These are phyloP conservation scores for Tortricodes alternella DNA, from an alignment of 2,888 invertebrate species.

Conservation along the genomic window DNA sequence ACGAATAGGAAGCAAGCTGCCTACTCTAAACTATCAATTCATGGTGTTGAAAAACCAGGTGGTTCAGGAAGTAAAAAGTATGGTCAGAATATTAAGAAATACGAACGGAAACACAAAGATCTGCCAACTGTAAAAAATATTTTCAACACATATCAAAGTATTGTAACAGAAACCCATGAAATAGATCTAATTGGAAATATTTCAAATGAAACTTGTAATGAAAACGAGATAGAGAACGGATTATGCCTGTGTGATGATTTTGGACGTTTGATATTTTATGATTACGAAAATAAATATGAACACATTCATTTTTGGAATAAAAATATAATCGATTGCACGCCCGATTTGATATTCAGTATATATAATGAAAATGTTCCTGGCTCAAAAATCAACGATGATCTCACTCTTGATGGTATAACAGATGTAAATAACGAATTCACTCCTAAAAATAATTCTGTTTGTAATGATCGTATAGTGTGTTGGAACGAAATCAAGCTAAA, in stretches of 20 bases:
- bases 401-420: not conserved
- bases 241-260: constrained; percentile 69
- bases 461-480: not conserved
- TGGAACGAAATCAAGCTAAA: constrained; percentile 6
- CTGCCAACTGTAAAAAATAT: not conserved
- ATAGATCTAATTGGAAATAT: not conserved
- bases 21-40: constrained; percentile 57
- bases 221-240: constrained; percentile 42
- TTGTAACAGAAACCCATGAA: not conserved
- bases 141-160: not conserved
- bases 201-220: not conserved
- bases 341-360: constrained; percentile 54
- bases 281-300: constrained; percentile 48
- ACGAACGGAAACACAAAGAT: constrained; percentile 42
- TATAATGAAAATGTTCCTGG: constrained; percentile 45
- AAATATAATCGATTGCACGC: constrained; percentile 40
- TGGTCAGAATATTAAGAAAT: constrained; percentile 47
- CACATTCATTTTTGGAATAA: constrained; percentile 65
- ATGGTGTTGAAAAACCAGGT: constrained; percentile 71
- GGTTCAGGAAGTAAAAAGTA: constrained; percentile 39
- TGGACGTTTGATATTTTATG: constrained; percentile 54
- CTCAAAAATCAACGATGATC: not conserved
- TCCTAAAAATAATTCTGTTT: not conserved
- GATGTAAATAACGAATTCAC: not conserved
- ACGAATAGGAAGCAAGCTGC: constrained; percentile 30